Conservation (phyloP, 2,113 vertebrate genomes). For the Lepidothrix coronata region DNA sequence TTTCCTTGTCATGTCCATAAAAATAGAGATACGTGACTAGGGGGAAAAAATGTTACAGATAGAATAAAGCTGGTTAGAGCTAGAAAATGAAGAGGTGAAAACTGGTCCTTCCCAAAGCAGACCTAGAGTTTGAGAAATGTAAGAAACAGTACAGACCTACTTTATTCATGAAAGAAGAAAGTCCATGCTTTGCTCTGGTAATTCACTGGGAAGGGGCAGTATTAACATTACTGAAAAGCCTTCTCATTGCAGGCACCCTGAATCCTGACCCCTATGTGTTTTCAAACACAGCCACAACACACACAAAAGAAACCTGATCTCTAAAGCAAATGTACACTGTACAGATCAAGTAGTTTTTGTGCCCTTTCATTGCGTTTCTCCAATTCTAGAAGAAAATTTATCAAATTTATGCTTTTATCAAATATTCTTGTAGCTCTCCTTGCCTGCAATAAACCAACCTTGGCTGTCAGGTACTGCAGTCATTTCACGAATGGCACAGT, state of each 20-base stretch:
- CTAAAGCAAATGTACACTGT: neutral
- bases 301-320: neutral
- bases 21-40: neutral
- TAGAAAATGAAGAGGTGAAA: neutral
- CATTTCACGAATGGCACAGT: neutral
- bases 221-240: neutral
- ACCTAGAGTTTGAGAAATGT: neutral
- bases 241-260: neutral
- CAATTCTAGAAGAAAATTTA: neutral
- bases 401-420: neutral
- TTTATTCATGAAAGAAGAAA: neutral
- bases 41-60: neutral
- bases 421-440: neutral
- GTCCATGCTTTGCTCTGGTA: accelerated
- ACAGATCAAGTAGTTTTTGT: neutral
- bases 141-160: neutral
- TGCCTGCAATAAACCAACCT: neutral
- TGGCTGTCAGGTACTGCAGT: neutral
- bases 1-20: neutral
- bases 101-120: neutral
- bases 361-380: neutral
- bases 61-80: neutral
- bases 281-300: neutral
- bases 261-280: neutral
- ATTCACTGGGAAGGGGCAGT: neutral